Evolutionary conservation across 2,797 vertebrate genomes (phyloP).

Genomic region (Cryptoblepharus egeriae): DNA sequence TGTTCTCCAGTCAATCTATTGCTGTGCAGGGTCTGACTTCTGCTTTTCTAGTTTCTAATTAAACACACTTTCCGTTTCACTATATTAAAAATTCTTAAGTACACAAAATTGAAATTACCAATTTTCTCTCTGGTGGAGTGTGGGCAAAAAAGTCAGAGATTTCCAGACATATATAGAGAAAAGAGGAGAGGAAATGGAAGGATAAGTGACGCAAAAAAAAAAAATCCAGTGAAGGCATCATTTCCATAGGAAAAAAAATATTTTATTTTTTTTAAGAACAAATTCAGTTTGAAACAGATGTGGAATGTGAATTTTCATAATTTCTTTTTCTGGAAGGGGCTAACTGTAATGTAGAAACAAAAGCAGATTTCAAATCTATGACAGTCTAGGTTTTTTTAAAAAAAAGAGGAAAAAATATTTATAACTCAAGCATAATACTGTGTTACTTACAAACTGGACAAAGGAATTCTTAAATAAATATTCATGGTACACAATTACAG

Average conservation of each 20-base stretch:
- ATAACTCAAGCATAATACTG: conserved; percentile 97
- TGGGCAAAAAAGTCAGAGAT: no score
- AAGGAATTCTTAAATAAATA: conserved; percentile 99
- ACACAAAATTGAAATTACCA: neutral
- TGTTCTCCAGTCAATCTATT: neutral
- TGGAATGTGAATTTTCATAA: conserved; percentile 93
- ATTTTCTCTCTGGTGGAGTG: neutral
- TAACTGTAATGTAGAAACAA: conserved; percentile 86
- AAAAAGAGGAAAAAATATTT: conserved; percentile 84
- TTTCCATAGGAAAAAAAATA: conserved; percentile 99
- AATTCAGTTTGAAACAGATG: conserved; percentile 98
- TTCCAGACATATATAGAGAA: conserved; percentile 4
- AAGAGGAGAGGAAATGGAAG: neutral
- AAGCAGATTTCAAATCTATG: conserved; percentile 85
- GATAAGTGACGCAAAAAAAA: conserved; percentile 36
- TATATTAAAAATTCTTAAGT: neutral
- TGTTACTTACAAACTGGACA: conserved; percentile 96
- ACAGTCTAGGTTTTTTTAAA: conserved; percentile 79
- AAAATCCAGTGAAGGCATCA: conserved; percentile 75
- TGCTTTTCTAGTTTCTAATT: neutral
- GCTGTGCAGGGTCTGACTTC: neutral
- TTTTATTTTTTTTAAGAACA: conserved; percentile 99
- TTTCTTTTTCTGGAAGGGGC: conserved; percentile 84
- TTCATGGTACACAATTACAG: conserved; percentile 99
- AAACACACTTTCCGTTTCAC: neutral